These are phyloP conservation scores for Cassiopea xamachana DNA, from an alignment of 30 jellyfish, hydroid and myxozoan genomes.

Conservation along the genomic window DNA sequence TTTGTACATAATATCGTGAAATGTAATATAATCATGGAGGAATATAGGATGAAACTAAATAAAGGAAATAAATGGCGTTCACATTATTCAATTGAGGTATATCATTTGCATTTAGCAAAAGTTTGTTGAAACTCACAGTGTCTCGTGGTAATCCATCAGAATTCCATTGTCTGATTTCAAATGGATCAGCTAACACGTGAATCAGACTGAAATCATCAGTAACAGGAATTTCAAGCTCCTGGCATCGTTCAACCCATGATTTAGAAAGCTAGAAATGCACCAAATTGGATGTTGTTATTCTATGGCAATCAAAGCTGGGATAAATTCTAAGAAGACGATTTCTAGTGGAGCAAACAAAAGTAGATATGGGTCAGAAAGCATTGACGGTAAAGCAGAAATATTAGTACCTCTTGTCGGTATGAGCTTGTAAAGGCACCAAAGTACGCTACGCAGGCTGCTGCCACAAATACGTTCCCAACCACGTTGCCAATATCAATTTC, in stretches of 20 bases:
- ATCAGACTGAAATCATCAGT: conserved; percentile 87
- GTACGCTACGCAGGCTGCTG: conserved; percentile 98
- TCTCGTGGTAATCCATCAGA: conserved; percentile 95
- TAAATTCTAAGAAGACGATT: no score
- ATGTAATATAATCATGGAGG: no score
- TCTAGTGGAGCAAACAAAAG: no score
- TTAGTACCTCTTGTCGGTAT: conserved; percentile 87
- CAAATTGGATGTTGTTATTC: background rate
- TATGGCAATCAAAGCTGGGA: background rate
- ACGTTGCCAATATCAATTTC: conserved; percentile 93
- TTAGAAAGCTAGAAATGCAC: conserved; percentile 67
- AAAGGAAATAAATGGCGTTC: no score
- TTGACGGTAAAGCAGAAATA: background rate
- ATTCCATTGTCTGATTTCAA: conserved; percentile 96
- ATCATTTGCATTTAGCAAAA: no score
- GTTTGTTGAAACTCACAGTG: conserved; percentile 48
- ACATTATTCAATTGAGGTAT: no score
- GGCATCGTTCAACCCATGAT: conserved; percentile 83
- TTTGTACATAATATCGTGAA: no score
- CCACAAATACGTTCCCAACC: conserved; percentile 95
- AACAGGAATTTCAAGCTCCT: conserved; percentile 84
- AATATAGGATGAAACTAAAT: no score
- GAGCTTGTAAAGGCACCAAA: conserved; percentile 95
- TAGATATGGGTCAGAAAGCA: no score
- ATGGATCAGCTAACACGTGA: conserved; percentile 97